These are phyloP conservation scores for Cyanocitta stelleri DNA, from an alignment of 2,113 vertebrate species.

Conservation along the genomic window DNA sequence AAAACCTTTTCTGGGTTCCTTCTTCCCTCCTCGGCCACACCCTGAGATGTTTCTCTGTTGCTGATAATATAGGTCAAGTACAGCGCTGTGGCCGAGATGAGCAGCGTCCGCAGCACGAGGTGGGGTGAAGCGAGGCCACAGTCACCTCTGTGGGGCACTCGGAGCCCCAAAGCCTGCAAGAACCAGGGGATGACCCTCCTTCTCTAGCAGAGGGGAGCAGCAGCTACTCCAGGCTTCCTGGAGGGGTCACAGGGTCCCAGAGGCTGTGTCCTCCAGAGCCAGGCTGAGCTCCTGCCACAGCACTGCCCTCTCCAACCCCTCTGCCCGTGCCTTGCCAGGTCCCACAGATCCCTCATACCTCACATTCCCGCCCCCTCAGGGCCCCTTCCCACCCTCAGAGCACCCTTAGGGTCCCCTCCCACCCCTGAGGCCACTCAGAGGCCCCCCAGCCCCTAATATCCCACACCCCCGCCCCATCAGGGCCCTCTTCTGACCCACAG, in stretches of 20 bases:
- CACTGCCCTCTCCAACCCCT: not conserved
- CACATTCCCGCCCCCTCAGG: not conserved
- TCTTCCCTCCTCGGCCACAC: not conserved
- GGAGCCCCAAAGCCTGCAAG: not conserved
- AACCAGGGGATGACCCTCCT: not conserved
- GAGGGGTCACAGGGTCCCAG: not conserved
- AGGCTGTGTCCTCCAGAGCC: not conserved
- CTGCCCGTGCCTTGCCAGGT: not conserved
- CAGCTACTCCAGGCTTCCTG: not conserved
- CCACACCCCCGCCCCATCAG: too few relatives aligned
- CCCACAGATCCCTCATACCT: not conserved
- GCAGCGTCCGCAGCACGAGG: accelerated
- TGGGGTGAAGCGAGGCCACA: not conserved
- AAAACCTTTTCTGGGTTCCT: not conserved
- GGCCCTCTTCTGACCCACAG: not conserved
- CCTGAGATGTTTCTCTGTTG: accelerated
- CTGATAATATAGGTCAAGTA: not conserved
- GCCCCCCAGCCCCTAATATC: not conserved
- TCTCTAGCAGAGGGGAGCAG: accelerated
- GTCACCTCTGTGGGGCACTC: accelerated
- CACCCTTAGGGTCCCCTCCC: too few relatives aligned
- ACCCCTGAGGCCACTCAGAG: not conserved
- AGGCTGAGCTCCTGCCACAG: not conserved
- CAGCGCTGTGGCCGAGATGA: accelerated
- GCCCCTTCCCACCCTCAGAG: too few relatives aligned